Conservation (phyloP, 2,113 vertebrate species). For the Solea solea region DNA sequence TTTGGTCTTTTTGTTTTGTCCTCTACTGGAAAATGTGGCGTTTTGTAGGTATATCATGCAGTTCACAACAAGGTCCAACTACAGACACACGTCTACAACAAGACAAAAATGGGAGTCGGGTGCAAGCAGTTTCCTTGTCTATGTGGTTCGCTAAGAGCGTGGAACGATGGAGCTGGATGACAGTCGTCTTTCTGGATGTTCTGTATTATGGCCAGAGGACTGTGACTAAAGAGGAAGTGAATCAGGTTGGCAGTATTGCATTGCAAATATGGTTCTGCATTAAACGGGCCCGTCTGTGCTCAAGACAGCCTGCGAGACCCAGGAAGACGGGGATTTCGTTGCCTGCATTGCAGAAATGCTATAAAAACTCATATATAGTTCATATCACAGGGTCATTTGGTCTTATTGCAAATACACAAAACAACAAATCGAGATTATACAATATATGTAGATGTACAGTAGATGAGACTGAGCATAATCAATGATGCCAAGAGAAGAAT, state of each 20-base stretch:
- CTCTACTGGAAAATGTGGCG: slow-evolving; percentile 64
- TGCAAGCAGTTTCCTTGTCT: slow-evolving; percentile 53
- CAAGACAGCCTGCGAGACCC: slow-evolving; percentile 33
- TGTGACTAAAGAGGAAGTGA: slow-evolving; percentile 50
- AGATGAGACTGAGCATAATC: slow-evolving; percentile 2
- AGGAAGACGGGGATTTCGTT: slow-evolving; percentile 82
- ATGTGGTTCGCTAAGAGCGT: slow-evolving; percentile 35
- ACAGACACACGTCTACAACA: slow-evolving; percentile 73
- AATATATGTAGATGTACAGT: not conserved
- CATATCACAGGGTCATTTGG: slow-evolving; percentile 48
- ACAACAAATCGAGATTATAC: not conserved
- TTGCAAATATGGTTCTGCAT: slow-evolving; percentile 59
- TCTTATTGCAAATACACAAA: slow-evolving; percentile 56
- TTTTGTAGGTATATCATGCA: slow-evolving; percentile 74
- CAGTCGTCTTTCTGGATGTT: slow-evolving; percentile 61
- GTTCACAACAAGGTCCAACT: slow-evolving; percentile 79
- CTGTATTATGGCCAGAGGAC: slow-evolving; percentile 36
- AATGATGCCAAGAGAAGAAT: not conserved
- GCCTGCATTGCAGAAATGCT: slow-evolving; percentile 67
- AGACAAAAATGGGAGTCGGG: slow-evolving; percentile 55
- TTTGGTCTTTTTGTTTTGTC: slow-evolving; percentile 46
- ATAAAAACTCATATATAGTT: slow-evolving; percentile 13
- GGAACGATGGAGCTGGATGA: not conserved
- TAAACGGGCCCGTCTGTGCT: slow-evolving; percentile 46
- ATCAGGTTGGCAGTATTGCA: slow-evolving; percentile 74